Percentiles rank a stretch among this genome's conserved stretches.
Evolutionary conservation across 2,797 vertebrate species (phyloP).

Genomic region (Gymnothorax reevesii): DNA sequence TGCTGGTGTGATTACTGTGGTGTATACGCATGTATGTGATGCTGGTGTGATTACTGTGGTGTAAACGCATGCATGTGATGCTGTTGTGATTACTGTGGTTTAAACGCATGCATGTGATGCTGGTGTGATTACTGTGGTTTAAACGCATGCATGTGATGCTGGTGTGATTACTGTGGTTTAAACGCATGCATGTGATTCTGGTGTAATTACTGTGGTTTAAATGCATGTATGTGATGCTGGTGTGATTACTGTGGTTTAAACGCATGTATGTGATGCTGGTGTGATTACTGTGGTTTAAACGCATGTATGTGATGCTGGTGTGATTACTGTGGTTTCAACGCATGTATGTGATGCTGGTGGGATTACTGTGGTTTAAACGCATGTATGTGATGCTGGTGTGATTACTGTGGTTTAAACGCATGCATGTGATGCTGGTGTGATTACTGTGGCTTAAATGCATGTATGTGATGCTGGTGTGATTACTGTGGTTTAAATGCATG

Average conservation of each 20-base stretch:
- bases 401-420: background rate
- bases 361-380: background rate
- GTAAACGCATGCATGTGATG: too few relatives aligned
- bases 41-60: background rate
- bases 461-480: background rate
- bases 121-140: background rate
- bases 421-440: background rate
- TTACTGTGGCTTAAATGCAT: too few relatives aligned
- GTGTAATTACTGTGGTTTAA: background rate
- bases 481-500: too few relatives aligned
- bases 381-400: too few relatives aligned
- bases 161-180: background rate
- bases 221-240: too few relatives aligned
- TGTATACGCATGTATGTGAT: too few relatives aligned
- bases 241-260: background rate
- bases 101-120: too few relatives aligned
- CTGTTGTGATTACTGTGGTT: background rate
- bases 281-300: background rate
- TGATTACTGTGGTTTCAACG: background rate
- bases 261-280: too few relatives aligned
- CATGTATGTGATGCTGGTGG: too few relatives aligned
- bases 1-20: background rate
- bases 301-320: too few relatives aligned
- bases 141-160: too few relatives aligned
- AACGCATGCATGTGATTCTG: too few relatives aligned